A percentile compares a stretch with the other conserved stretches of the same genome.
These are phyloP conservation scores for Cichladusa arquata DNA, from an alignment of 2,113 vertebrate species.

Conservation along the genomic window DNA sequence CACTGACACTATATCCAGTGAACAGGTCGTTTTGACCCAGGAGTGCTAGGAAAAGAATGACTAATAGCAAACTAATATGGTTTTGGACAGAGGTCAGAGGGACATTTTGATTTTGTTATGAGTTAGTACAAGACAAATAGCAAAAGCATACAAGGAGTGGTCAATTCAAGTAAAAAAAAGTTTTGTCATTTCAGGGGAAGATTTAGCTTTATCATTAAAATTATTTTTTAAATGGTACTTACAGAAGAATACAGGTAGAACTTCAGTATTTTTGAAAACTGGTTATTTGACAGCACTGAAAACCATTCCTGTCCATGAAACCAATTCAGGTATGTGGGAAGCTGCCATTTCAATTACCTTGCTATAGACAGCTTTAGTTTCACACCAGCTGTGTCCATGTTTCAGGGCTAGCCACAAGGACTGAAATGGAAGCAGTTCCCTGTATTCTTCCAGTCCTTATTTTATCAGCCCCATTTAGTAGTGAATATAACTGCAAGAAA, in stretches of 20 bases:
- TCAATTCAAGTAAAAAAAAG: not conserved
- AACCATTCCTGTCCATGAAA: not conserved
- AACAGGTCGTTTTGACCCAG: conserved; percentile 6
- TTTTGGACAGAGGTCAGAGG: not conserved
- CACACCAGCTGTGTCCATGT: not conserved
- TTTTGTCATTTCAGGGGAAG: not conserved
- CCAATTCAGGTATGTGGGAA: not conserved
- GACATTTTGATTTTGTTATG: not conserved
- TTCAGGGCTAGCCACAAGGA: not conserved
- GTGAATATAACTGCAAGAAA: not conserved
- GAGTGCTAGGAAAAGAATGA: not conserved
- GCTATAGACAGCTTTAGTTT: not conserved
- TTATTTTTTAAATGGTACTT: not conserved
- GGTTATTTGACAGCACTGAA: not conserved
- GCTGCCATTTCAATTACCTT: not conserved
- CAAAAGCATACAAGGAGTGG: not conserved
- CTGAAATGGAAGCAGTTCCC: not conserved
- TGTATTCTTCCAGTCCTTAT: not conserved
- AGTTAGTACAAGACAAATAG: not conserved
- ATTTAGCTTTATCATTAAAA: not conserved
- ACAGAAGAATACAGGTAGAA: not conserved
- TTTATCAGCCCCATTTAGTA: not conserved
- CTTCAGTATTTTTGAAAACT: not conserved
- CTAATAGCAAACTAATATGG: not conserved
- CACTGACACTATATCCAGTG: not conserved